These are phyloP conservation scores for Fregetta grallaria DNA, from an alignment of 2,113 vertebrate genomes.

Conservation along the genomic window DNA sequence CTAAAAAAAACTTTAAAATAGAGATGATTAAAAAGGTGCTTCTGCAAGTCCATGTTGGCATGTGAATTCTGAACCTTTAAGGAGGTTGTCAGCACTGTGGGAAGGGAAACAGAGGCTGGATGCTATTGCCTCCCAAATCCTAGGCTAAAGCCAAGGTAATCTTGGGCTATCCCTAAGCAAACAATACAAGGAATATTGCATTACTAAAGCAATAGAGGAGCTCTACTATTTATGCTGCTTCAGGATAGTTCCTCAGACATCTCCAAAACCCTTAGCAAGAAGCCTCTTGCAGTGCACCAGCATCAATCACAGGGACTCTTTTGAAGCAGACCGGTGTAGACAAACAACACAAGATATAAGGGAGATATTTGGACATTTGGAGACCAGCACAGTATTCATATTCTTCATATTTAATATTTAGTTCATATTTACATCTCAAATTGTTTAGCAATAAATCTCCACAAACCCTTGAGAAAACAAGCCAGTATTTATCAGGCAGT, in stretches of 20 bases:
- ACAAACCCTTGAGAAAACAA: background rate
- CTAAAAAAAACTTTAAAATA: background rate
- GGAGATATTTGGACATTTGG: background rate
- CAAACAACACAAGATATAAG: background rate
- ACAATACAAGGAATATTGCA: background rate
- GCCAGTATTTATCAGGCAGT: background rate
- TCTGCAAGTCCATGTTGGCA: background rate
- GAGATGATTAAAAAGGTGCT: background rate
- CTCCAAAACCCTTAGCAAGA: background rate
- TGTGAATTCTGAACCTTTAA: background rate
- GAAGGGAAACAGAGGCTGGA: background rate
- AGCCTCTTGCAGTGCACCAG: background rate
- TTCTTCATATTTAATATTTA: background rate
- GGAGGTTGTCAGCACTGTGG: background rate
- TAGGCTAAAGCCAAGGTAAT: background rate
- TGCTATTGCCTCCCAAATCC: background rate
- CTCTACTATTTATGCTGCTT: background rate
- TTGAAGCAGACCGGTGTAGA: background rate
- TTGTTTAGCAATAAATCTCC: background rate
- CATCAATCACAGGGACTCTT: background rate
- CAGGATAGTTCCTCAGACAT: background rate
- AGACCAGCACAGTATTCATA: background rate
- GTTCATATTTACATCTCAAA: background rate
- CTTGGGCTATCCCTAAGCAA: background rate
- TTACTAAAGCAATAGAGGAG: background rate